Percentiles rank a stretch among this genome's conserved stretches.
These are phyloP conservation scores for Amphiprion percula DNA, from an alignment of 2,113 vertebrate genomes.

Conservation along the genomic window DNA sequence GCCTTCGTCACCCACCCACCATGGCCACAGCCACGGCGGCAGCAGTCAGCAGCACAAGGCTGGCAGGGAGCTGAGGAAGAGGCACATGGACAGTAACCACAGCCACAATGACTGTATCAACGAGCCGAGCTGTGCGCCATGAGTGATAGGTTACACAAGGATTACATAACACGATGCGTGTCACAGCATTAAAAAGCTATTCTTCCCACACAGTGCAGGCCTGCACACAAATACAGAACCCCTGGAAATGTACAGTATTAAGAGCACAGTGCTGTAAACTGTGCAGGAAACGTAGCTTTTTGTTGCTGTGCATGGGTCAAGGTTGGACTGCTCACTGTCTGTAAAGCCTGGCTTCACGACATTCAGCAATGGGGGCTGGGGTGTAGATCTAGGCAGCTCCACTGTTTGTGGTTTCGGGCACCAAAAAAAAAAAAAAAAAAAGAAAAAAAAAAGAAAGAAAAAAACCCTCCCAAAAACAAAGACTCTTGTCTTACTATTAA, in stretches of 20 bases:
- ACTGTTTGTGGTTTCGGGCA: constrained; percentile 48
- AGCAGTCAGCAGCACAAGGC: constrained; percentile 82
- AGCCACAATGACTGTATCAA: constrained; percentile 83
- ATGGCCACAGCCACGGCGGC: constrained; percentile 70
- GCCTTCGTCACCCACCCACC: constrained; percentile 64
- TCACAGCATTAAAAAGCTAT: constrained; percentile 65
- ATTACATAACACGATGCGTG: constrained; percentile 59
- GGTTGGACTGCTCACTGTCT: constrained; percentile 58
- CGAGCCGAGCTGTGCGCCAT: constrained; percentile 88
- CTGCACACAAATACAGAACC: constrained; percentile 36
- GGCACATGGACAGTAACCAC: constrained; percentile 83
- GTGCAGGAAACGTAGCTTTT: constrained; percentile 64
- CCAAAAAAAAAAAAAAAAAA: constrained; percentile 26
- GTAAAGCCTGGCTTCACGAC: constrained; percentile 52
- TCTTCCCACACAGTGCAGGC: constrained; percentile 61
- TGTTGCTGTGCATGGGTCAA: constrained; percentile 51
- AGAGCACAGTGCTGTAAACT: constrained; percentile 28
- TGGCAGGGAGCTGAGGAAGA: constrained; percentile 91
- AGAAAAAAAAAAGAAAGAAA: constrained; percentile 15
- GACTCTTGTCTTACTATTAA: constrained; percentile 50
- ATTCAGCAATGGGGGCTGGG: constrained; percentile 34
- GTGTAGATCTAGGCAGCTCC: constrained; percentile 62
- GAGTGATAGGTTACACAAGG: constrained; percentile 45
- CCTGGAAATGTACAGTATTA: constrained; percentile 33
- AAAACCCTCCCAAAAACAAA: neutral